Percentiles rank a stretch among this genome's conserved stretches.
These are phyloP conservation scores for Drosophila jambulina DNA, from an alignment of 1,140 invertebrate genomes.

Conservation along the genomic window DNA sequence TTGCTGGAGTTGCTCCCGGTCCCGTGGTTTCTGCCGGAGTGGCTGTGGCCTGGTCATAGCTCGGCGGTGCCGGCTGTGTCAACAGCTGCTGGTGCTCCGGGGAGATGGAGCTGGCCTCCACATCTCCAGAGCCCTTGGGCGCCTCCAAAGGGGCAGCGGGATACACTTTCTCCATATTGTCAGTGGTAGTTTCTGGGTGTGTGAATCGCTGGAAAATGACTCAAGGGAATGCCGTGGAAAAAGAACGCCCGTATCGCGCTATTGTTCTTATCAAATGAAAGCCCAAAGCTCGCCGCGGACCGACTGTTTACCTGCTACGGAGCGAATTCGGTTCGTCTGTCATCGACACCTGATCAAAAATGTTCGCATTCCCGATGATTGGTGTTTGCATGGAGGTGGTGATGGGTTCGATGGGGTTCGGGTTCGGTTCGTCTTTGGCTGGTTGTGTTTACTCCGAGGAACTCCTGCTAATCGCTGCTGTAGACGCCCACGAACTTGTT, in stretches of 20 bases:
- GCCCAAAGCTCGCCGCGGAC: slow-evolving; percentile 52
- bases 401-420: slow-evolving; percentile 33
- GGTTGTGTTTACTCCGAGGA: slow-evolving; percentile 9
- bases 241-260: slow-evolving; percentile 27
- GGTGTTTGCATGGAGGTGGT: slow-evolving; percentile 8
- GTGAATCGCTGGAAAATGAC: slow-evolving; percentile 28
- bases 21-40: slow-evolving; percentile 54
- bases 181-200: slow-evolving; percentile 26
- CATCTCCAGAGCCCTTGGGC: slow-evolving; percentile 19
- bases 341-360: slow-evolving; percentile 53
- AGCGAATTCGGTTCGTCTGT: slow-evolving; percentile 9
- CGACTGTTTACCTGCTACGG: slow-evolving; percentile 33
- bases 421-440: slow-evolving; percentile 37
- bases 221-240: slow-evolving; percentile 44
- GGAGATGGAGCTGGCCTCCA: background rate
- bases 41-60: slow-evolving; percentile 67
- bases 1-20: slow-evolving; percentile 2
- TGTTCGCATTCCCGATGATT: slow-evolving; percentile 39
- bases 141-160: slow-evolving; percentile 60
- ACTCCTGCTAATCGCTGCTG: slow-evolving; percentile 45
- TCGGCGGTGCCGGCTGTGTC: slow-evolving; percentile 58
- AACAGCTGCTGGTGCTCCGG: slow-evolving; percentile 54
- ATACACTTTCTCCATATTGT: slow-evolving; percentile 61
- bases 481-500: slow-evolving; percentile 88
- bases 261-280: slow-evolving; percentile 67